These are phyloP conservation scores for Eumeta japonica DNA, from an alignment of 1,140 invertebrate species.

Conservation along the genomic window DNA sequence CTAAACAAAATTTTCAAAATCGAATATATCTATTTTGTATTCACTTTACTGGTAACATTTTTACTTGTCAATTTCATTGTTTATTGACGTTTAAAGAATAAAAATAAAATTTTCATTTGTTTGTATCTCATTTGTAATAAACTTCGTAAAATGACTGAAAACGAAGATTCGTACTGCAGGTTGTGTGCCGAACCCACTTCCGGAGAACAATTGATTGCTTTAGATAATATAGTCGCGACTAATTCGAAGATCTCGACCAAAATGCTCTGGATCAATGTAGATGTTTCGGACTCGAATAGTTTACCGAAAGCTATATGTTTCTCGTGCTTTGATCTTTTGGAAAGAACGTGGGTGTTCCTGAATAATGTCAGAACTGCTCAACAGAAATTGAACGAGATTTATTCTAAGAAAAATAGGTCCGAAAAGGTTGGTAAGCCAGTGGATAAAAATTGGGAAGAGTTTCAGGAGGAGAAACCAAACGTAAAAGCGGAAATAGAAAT, in stretches of 20 bases:
- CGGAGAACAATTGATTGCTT: slow-evolving; percentile 25
- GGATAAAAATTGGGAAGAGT: slow-evolving; percentile 31
- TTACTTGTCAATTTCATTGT: too few relatives aligned
- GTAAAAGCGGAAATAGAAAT: slow-evolving; percentile 33
- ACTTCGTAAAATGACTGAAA: slow-evolving; percentile 32
- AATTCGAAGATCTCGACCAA: slow-evolving; percentile 38
- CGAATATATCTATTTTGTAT: too few relatives aligned
- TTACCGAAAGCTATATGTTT: slow-evolving; percentile 44
- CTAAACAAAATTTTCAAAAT: too few relatives aligned
- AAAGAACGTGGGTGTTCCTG: slow-evolving; percentile 42
- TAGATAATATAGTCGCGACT: slow-evolving; percentile 31
- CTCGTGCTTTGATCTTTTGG: slow-evolving; percentile 41
- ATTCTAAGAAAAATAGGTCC: slow-evolving; percentile 14
- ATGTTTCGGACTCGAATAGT: slow-evolving; percentile 19
- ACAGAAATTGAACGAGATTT: slow-evolving; percentile 30
- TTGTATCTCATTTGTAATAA: too few relatives aligned
- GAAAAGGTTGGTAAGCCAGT: slow-evolving; percentile 28
- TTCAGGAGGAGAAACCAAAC: slow-evolving; percentile 27
- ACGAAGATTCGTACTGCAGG: slow-evolving; percentile 33
- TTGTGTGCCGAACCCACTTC: slow-evolving; percentile 42
- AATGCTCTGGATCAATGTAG: slow-evolving; percentile 47
- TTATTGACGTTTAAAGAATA: too few relatives aligned
- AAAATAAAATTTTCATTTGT: too few relatives aligned
- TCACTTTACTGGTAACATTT: too few relatives aligned
- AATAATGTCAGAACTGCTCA: slow-evolving; percentile 36